phyloP scores from a whole-genome alignment of 2,113 vertebrate genomes.

The Carettochelys insculpta region DNA sequence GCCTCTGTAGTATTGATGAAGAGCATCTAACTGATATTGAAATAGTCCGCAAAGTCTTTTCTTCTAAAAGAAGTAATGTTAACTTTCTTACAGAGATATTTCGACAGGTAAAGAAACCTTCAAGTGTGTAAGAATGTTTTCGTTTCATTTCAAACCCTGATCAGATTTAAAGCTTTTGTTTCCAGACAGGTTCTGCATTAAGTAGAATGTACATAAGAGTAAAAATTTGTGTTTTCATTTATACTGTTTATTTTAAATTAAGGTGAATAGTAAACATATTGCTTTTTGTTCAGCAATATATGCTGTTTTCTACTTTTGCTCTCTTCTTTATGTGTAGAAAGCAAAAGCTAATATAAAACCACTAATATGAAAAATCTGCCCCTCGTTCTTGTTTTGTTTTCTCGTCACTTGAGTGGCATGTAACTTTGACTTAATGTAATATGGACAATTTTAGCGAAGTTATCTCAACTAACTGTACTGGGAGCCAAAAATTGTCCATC shows the following conservation, averaged over 20 bases:
- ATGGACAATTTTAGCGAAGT: neutral
- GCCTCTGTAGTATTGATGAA: constrained; percentile 97
- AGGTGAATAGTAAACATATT: neutral
- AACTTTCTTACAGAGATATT: constrained; percentile 99
- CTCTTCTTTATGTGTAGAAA: neutral
- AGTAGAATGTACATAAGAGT: neutral
- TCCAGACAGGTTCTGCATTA: neutral
- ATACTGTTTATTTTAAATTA: neutral
- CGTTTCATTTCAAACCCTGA: neutral
- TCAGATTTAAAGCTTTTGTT: constrained; percentile 6
- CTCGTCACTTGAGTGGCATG: neutral
- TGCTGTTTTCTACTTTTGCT: neutral
- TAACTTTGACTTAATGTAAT: neutral
- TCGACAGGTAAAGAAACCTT: constrained; percentile 87
- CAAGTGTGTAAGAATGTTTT: neutral
- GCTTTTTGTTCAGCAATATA: neutral
- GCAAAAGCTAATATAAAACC: neutral
- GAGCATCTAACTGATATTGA: constrained; percentile 97
- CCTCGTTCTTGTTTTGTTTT: neutral
- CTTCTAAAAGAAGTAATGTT: constrained; percentile 92
- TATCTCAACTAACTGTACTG: neutral
- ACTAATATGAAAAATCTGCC: neutral
- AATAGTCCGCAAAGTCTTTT: constrained; percentile 95
- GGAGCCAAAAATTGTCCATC: neutral
- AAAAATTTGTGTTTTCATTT: neutral